phyloP scores from a whole-genome alignment of 1,140 invertebrate genomes.

The Pogonus chalceus region DNA sequence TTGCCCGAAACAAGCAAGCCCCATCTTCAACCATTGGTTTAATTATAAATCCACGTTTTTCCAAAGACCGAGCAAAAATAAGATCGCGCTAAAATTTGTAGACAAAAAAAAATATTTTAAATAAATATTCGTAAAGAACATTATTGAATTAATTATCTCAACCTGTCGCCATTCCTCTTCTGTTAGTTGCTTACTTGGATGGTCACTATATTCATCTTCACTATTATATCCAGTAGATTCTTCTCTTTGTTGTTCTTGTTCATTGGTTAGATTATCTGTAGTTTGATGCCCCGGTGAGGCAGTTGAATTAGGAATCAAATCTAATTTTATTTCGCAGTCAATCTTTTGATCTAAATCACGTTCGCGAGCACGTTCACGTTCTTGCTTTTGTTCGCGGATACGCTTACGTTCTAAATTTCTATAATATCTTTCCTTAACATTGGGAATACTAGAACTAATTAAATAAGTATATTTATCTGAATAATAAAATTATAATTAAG shows the following conservation, averaged over 20 bases:
- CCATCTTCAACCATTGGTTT: slow-evolving; percentile 87
- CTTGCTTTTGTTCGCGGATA: not conserved
- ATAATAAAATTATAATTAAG: not conserved
- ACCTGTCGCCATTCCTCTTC: slow-evolving; percentile 31
- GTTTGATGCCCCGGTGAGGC: not conserved
- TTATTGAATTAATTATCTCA: not conserved
- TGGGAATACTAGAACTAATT: not conserved
- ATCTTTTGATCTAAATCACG: not conserved
- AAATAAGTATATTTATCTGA: not conserved
- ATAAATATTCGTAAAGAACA: not conserved
- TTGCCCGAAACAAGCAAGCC: slow-evolving; percentile 85
- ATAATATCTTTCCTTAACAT: not conserved
- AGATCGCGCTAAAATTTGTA: slow-evolving; percentile 32
- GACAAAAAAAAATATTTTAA: slow-evolving; percentile 12
- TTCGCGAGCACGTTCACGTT: not conserved
- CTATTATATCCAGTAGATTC: slow-evolving; percentile 34
- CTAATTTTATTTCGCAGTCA: not conserved
- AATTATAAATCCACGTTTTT: slow-evolving; percentile 68
- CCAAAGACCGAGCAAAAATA: slow-evolving; percentile 60
- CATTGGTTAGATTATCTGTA: not conserved
- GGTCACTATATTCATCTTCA: slow-evolving; percentile 33
- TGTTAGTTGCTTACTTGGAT: slow-evolving; percentile 24
- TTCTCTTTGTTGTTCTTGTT: slow-evolving; percentile 14
- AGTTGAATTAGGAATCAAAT: not conserved
- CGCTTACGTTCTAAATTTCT: not conserved